Base-by-base conservation (phyloP, 2,113 vertebrate species). In the Indri indri region DNA sequence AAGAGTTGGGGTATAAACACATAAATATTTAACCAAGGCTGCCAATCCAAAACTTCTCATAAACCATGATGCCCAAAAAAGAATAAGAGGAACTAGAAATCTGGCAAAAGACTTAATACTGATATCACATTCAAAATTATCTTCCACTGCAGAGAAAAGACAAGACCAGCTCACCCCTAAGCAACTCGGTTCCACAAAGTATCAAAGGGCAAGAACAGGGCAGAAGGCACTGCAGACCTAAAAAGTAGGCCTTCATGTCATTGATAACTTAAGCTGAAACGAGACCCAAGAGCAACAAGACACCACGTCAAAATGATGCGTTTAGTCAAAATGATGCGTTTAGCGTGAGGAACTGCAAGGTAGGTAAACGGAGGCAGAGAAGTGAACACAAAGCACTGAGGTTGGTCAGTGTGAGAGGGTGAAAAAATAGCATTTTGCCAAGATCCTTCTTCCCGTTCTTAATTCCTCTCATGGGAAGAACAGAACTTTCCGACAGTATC, bases 401-500 rank as follows among this genome's bases (percentile, higher is more conserved):
- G 30, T 2, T 66, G 80, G 73, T 87, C 73, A 54, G 50, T 16
- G 32, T 18, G 37, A 92, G 25, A 95, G 73, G 27, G 52, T 63
- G 32, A 66, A 86, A 40, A 90, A 89, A 17, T 14, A 68, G 40
- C 81, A 57, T 54, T 91, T 65, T n/a, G 22, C 87, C 94, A 96
- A 94, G 47, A 87, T 94, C 82, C 74, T 94, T 84, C 90, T 90
- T 94, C 85, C 42, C 63, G 91, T 94, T 88, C 76, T 95, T 97
- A 96, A 97, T 96, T 97, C 77, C 70, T 96, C 92, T 96, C 96
- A 86, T 76, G 95, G 88, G 97, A 98, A 97, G 91, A 85, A 93
- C 54, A 93, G 94, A 97, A 96, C 86, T 97, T 98, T 98, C 96
- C 76, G 1, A 93, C 34, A 84, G 61, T 79, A 91, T 96, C 95